A percentile compares a stretch with the other conserved stretches of the same genome.
phyloP scores from a whole-genome alignment of 2,113 vertebrate species.

The Holacanthus passer region DNA sequence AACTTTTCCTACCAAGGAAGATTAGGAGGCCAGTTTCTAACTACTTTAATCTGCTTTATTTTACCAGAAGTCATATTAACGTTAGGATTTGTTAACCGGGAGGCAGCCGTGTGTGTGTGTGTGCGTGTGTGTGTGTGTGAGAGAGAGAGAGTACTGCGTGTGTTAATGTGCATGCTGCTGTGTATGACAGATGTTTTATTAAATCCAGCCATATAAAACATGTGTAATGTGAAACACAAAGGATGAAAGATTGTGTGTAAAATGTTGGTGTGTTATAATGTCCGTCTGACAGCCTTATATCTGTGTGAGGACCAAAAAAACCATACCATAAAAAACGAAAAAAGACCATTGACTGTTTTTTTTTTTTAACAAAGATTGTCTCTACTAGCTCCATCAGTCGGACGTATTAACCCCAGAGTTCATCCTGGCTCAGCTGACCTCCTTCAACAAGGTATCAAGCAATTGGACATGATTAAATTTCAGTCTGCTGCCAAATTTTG shows the following conservation, averaged over 20 bases:
- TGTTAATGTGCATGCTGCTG: constrained; percentile 6
- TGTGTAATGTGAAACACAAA: no score
- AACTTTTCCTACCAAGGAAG: background rate
- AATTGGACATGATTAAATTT: constrained; percentile 1
- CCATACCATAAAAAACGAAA: no score
- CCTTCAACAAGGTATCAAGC: background rate
- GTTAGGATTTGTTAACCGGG: background rate
- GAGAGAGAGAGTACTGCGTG: no score
- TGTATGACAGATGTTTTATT: no score
- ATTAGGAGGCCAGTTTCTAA: constrained; percentile 29
- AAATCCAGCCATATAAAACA: no score
- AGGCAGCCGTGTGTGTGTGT: background rate
- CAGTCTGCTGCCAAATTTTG: background rate
- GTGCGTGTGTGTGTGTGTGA: constrained; percentile 1
- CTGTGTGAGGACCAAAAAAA: background rate
- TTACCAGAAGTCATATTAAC: constrained; percentile 11
- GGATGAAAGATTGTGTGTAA: no score
- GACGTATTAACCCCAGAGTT: background rate
- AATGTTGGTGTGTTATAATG: no score
- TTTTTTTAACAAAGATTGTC: background rate
- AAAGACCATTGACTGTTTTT: no score
- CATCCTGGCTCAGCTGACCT: constrained; percentile 11
- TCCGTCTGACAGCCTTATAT: background rate
- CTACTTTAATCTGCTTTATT: constrained; percentile 43
- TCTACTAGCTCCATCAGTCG: background rate